phyloP scores from a whole-genome alignment of 2,888 invertebrate genomes.

The Busseola fusca region DNA sequence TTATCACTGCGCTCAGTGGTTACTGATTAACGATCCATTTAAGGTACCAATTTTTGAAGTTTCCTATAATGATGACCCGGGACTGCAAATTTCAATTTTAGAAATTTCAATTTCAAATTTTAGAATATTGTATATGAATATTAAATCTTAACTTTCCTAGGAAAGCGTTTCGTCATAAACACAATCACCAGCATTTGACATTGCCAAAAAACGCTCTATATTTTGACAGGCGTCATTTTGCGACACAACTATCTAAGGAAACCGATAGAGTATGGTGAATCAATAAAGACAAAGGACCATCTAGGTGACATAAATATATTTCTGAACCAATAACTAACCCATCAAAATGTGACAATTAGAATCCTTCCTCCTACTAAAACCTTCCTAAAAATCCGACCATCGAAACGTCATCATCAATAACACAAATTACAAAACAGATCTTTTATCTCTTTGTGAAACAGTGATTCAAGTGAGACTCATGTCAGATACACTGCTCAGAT shows the following conservation, averaged over 20 bases:
- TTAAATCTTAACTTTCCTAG: not conserved
- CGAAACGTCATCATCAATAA: not conserved
- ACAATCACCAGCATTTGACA: not conserved
- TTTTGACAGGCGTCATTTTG: not conserved
- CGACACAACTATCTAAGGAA: not conserved
- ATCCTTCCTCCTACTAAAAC: not conserved
- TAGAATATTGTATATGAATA: too few species aligned
- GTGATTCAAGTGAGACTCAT: conserved; percentile 42
- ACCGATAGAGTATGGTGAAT: not conserved
- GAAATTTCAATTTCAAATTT: too few species aligned
- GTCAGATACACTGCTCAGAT: conserved; percentile 49
- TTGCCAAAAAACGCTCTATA: not conserved
- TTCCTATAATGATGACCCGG: not conserved
- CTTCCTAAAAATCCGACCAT: not conserved
- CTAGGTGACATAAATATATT: not conserved
- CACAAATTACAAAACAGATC: conserved; percentile 30
- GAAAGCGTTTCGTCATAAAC: too few species aligned
- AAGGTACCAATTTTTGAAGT: not conserved
- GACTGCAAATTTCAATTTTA: not conserved
- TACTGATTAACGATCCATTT: not conserved
- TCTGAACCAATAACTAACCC: not conserved
- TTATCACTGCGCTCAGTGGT: not conserved
- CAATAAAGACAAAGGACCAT: not conserved
- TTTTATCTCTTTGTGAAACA: conserved; percentile 53
- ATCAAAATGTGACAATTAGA: not conserved